Percentiles rank a stretch among this genome's conserved stretches.
phyloP scores from a whole-genome alignment of 2,797 vertebrate genomes.

The Mormyrus hasselquistii region DNA sequence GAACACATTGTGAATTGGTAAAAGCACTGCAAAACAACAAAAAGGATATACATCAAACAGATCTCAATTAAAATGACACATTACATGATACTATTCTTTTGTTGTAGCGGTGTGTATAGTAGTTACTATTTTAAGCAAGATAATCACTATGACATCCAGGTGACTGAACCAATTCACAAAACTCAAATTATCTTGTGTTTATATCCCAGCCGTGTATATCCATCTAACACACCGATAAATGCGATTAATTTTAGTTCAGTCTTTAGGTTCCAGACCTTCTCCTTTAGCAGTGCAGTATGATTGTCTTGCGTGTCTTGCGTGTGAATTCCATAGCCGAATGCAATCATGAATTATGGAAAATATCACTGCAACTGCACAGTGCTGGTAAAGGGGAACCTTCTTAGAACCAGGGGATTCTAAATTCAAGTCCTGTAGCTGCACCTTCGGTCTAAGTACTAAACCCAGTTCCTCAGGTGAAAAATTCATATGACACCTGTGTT shows the following conservation, averaged over 20 bases:
- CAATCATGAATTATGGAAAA: not conserved
- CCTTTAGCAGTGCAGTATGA: not conserved
- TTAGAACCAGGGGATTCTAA: not conserved
- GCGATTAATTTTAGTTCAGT: not conserved
- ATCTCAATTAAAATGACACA: not conserved
- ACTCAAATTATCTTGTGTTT: not conserved
- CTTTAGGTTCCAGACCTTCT: not conserved
- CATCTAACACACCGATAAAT: not conserved
- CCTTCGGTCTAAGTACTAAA: not conserved
- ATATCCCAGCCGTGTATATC: not conserved
- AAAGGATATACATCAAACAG: not conserved
- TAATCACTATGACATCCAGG: not conserved
- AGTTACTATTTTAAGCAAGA: not conserved
- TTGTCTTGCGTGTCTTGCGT: not conserved
- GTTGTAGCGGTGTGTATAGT: not conserved
- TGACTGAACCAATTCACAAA: not conserved
- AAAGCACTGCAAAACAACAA: not conserved
- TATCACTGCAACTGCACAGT: not conserved
- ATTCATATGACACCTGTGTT: not conserved
- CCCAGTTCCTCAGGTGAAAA: not conserved
- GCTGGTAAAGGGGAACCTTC: not conserved
- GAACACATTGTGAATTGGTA: not conserved
- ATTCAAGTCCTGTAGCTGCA: not conserved
- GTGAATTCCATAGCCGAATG: not conserved
- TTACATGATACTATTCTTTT: not conserved